Evolutionary conservation across 1,140 invertebrate genomes (phyloP).

Genomic region (Pemphigus obesinymphae): DNA sequence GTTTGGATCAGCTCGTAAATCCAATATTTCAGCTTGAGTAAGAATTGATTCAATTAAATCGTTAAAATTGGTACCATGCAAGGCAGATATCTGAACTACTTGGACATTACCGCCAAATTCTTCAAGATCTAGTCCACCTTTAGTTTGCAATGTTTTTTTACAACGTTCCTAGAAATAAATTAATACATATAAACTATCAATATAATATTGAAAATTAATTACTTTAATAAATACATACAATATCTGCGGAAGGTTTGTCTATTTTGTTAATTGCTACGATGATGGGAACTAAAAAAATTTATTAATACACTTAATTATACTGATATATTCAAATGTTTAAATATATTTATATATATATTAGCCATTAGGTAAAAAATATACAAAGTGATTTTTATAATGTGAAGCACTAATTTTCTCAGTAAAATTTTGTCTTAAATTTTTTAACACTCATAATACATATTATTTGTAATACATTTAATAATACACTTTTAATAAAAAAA

Average conservation of each 20-base stretch:
- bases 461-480: no score
- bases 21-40: slow-evolving; percentile 82
- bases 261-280: slow-evolving; percentile 99
- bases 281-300: slow-evolving; percentile 73
- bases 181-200: neutral
- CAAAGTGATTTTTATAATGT: no score
- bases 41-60: slow-evolving; percentile 78
- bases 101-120: slow-evolving; percentile 89
- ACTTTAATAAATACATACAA: slow-evolving; percentile 59
- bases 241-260: slow-evolving; percentile 82
- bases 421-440: no score
- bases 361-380: no score
- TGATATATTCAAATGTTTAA: neutral
- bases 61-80: slow-evolving; percentile 75
- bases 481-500: no score
- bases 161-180: slow-evolving; percentile 60
- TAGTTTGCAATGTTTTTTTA: slow-evolving; percentile 64
- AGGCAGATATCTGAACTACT: slow-evolving; percentile 84
- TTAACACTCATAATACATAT: no score
- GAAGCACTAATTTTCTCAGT: no score
- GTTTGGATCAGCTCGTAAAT: slow-evolving; percentile 72
- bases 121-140: slow-evolving; percentile 75
- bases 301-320: slow-evolving; percentile 40
- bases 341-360: neutral
- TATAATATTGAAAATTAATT: slow-evolving; percentile 36